Base-by-base conservation (phyloP, 2,888 invertebrate species). In the Steinernema hermaphroditum region DNA sequence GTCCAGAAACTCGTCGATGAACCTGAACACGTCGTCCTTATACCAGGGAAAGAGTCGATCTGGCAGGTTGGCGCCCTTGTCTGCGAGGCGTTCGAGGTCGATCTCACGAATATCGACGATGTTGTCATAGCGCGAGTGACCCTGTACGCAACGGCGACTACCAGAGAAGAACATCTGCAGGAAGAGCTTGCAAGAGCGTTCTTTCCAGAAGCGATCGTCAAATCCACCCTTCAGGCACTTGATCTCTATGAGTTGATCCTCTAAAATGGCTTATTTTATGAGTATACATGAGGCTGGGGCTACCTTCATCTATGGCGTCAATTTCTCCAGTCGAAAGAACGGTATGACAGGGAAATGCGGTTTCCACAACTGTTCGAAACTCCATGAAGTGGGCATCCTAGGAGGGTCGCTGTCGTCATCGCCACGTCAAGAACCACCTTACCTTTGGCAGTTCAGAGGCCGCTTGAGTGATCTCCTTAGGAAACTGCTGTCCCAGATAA, bases 101-200 rank as follows among this genome's bases (percentile, higher is more conserved):
- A 62, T 62, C 27, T 62, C 62, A 1, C 62, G 12, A 32, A 62
- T 62, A 14, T 62, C 62, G 12, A 62, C 19, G 62, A 62, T 34
- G 6, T 29, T 27, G 62, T 62, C 62, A 8, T 16, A 32, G 16
- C 16, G 12, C 29, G 27, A 16, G 62, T 62, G 62, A 4, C 62
- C 62, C 16, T 62, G 62, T 1, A 62, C 16, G 34, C 62, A 62
- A 8, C 62, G 22, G 27, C 62, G 62, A 32, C 62, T 62, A 16
- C 62, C 62, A 9, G 62, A 62, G 62, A 62, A 62, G 62, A 62
- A 62, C 62, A 62, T 62, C 62, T 62, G 62, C 2, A 62, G 32
- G 62, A 62, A 62, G 32, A 62, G 62, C 29, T 62, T 62, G 62
- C 62, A 62, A 32, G 62, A 62, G 2, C 62, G 62, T 62, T 62